Conservation (phyloP, 1,140 invertebrate genomes). For the Carcinoscorpius rotundicauda region DNA sequence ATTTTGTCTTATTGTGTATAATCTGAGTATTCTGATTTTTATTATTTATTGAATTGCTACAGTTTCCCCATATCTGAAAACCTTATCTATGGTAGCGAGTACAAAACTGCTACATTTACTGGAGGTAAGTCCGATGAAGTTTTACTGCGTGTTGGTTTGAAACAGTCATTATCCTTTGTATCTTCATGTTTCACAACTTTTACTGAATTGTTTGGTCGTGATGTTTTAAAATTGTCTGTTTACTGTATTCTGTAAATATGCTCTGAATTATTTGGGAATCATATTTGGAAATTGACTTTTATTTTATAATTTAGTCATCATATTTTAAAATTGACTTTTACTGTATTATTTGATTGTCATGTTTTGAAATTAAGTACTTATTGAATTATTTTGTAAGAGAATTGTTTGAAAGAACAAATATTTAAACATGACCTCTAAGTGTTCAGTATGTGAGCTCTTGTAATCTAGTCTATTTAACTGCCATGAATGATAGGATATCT, state of each 20-base stretch:
- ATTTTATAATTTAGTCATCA: constrained; percentile 6
- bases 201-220: too few relatives aligned
- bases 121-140: constrained; percentile 43
- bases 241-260: not conserved
- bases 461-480: too few relatives aligned
- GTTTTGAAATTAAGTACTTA: too few relatives aligned
- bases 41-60: constrained; percentile 21
- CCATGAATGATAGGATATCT: too few relatives aligned
- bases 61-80: constrained; percentile 99
- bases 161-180: not conserved
- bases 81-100: constrained; percentile 95
- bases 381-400: too few relatives aligned
- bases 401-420: too few relatives aligned
- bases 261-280: not conserved
- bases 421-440: too few relatives aligned
- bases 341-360: too few relatives aligned
- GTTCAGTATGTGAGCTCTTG: too few relatives aligned
- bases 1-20: too few relatives aligned
- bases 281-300: not conserved
- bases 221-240: not conserved
- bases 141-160: not conserved
- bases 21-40: constrained; percentile 1
- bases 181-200: not conserved
- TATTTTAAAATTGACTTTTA: not conserved
- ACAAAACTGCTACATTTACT: constrained; percentile 94